A percentile compares a stretch with the other conserved stretches of the same genome.
Conservation (phyloP, 2,797 vertebrate species). For the Benthosema pterotum region DNA sequence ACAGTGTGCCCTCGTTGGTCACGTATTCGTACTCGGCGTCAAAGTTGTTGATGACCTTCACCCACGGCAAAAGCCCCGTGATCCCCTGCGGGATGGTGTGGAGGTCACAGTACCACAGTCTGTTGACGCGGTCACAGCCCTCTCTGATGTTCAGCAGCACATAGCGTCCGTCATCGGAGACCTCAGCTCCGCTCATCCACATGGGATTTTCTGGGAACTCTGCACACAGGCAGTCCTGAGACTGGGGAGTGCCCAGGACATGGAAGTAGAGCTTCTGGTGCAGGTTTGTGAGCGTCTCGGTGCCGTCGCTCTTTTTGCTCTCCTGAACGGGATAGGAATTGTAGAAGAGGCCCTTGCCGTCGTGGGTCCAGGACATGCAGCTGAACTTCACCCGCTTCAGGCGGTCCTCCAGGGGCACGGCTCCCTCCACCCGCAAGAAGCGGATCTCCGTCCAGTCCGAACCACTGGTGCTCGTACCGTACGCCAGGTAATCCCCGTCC, state of each 20-base stretch:
- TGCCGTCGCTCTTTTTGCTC: constrained; percentile 97
- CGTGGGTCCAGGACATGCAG: constrained; percentile 99
- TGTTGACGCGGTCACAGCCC: constrained; percentile 97
- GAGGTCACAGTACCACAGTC: constrained; percentile 96
- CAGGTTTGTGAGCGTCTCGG: constrained; percentile 95
- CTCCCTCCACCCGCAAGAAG: constrained; percentile 91
- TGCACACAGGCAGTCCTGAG: constrained; percentile 91
- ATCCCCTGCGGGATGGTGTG: constrained; percentile 85
- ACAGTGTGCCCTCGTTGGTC: constrained; percentile 91
- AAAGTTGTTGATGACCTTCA: constrained; percentile 97
- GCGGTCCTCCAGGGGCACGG: constrained; percentile 85
- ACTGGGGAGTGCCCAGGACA: constrained; percentile 90
- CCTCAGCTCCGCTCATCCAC: constrained; percentile 98
- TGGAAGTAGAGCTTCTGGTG: constrained; percentile 96
- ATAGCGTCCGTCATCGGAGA: constrained; percentile 93
- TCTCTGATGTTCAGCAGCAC: constrained; percentile 92
- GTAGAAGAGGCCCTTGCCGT: constrained; percentile 96
- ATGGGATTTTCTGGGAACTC: constrained; percentile 95
- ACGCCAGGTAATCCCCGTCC: constrained; percentile 94
- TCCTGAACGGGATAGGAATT: constrained; percentile 95
- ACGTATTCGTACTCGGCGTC: constrained; percentile 97
- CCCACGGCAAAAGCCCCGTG: constrained; percentile 93
- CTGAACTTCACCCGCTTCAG: constrained; percentile 96
- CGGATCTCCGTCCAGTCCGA: constrained; percentile 98
- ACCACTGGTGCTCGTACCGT: constrained; percentile 95